phyloP scores from a whole-genome alignment of 2,888 invertebrate genomes.

The Apamea epomidion region DNA sequence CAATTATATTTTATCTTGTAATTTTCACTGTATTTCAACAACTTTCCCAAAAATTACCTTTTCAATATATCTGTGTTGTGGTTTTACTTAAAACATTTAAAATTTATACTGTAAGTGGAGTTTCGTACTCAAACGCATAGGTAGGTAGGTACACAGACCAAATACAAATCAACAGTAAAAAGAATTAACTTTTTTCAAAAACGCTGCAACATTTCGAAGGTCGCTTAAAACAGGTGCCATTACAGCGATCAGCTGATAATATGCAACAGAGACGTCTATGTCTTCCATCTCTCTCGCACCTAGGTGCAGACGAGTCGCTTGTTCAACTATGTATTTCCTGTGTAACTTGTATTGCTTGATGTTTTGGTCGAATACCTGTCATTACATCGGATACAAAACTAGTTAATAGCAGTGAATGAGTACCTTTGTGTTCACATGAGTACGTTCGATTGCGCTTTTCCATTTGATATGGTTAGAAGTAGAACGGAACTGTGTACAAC shows the following conservation, averaged over 20 bases:
- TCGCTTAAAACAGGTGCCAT: slow-evolving; percentile 51
- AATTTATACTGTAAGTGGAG: too few relatives aligned
- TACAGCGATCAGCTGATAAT: slow-evolving; percentile 72
- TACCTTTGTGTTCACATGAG: slow-evolving; percentile 20
- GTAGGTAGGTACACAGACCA: not conserved
- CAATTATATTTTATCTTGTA: not conserved
- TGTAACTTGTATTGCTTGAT: slow-evolving; percentile 71
- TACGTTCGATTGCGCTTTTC: slow-evolving; percentile 31
- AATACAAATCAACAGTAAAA: not conserved
- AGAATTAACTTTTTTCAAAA: slow-evolving; percentile 5
- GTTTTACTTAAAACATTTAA: not conserved
- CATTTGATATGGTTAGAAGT: slow-evolving; percentile 20
- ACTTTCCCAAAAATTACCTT: not conserved
- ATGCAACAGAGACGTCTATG: slow-evolving; percentile 44
- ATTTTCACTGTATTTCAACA: not conserved
- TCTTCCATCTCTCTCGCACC: slow-evolving; percentile 48
- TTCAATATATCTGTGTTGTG: not conserved
- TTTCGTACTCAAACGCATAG: too few relatives aligned
- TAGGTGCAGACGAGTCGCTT: slow-evolving; percentile 69
- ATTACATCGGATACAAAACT: slow-evolving; percentile 50
- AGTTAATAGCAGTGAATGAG: slow-evolving; percentile 38
- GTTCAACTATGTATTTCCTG: slow-evolving; percentile 73
- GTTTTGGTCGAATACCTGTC: slow-evolving; percentile 53
- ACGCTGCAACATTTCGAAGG: slow-evolving; percentile 34
- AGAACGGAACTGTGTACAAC: slow-evolving; percentile 22